A percentile compares a stretch with the other conserved stretches of the same genome.
These are phyloP conservation scores for Percopsis transmontana DNA, from an alignment of 2,113 vertebrate species.

Conservation along the genomic window DNA sequence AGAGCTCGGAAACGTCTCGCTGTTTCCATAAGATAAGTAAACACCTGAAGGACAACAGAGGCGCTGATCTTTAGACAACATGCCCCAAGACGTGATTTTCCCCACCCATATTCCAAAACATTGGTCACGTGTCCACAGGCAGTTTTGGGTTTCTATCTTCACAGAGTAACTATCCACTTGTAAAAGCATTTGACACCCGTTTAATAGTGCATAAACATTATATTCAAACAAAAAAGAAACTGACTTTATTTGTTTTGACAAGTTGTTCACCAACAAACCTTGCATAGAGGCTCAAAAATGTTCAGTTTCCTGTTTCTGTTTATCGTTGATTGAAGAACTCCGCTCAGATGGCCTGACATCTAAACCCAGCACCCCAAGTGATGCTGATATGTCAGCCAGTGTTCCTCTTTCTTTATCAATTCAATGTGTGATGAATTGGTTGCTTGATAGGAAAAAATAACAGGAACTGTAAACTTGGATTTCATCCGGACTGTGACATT, in stretches of 20 bases:
- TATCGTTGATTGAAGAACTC: constrained; percentile 40
- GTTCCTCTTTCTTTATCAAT: constrained; percentile 69
- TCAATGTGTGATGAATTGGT: constrained; percentile 67
- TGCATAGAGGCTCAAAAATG: background rate
- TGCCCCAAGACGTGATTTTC: constrained; percentile 30
- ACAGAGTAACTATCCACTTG: background rate
- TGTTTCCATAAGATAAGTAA: constrained; percentile 72
- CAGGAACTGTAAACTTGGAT: constrained; percentile 80
- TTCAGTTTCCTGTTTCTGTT: constrained; percentile 69
- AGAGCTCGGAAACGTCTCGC: constrained; percentile 70
- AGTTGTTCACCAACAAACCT: background rate
- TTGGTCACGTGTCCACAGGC: background rate
- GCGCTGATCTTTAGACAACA: background rate
- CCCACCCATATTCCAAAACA: background rate
- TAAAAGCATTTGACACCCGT: background rate
- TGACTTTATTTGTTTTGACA: background rate
- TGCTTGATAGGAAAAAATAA: constrained; percentile 79
- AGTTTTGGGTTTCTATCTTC: background rate
- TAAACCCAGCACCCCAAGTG: constrained; percentile 64
- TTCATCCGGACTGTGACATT: constrained; percentile 55
- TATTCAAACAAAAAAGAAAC: background rate
- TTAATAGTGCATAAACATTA: too few relatives aligned
- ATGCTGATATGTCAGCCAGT: constrained; percentile 64
- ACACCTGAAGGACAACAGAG: constrained; percentile 73
- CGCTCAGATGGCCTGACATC: constrained; percentile 49